Evolutionary conservation across 1,140 invertebrate species (phyloP), one percentile per base, ranked within the genome.

Genomic region (Antheraea pernyi): DNA sequence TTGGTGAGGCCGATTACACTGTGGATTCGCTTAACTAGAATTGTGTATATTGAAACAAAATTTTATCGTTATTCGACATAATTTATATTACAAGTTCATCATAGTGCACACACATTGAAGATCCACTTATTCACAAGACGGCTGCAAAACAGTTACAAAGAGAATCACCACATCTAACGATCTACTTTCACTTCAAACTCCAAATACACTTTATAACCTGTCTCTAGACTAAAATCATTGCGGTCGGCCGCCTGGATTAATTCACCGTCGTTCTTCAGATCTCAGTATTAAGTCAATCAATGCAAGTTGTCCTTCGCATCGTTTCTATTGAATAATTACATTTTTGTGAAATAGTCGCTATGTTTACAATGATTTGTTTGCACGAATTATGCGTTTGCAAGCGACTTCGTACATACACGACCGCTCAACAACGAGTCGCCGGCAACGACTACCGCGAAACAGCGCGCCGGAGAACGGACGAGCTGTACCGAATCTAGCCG

Each of bases 181-280:
- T 72, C 77, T 86, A 83, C 88, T 91, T 91, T 91, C 88, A 91
- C 88, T 84, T 79, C 60, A 81, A 82, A 77, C 80, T 79, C 77
- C 76, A 84, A 83, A 80, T 79, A 84, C 76, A 81, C 77, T 80
- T 81, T 77, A 72, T 77, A 81, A 85, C 81, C 78, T 81, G 75
- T 70, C 69, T 79, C 80, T 77, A 79, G 75, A 79, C 71, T 71
- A 79, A 87, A 86, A 80, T 86, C 87, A 85, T 73, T 68, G 78
- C 73, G 77, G 72, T 74, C 85, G 85, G 80, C 73, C 74, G 73
- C 67, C 78, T 87, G 80, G 87, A 85, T 86, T 83, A 68, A 68
- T 11, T 42, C 58, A 19, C 37, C 42, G 48, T 42, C 62, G 58
- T 37, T 58, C n/a, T 37, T 7, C 7, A 9, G 30, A 13, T 5